Conservation (phyloP, 2,888 invertebrate species). For the Chelonus formosanus region DNA sequence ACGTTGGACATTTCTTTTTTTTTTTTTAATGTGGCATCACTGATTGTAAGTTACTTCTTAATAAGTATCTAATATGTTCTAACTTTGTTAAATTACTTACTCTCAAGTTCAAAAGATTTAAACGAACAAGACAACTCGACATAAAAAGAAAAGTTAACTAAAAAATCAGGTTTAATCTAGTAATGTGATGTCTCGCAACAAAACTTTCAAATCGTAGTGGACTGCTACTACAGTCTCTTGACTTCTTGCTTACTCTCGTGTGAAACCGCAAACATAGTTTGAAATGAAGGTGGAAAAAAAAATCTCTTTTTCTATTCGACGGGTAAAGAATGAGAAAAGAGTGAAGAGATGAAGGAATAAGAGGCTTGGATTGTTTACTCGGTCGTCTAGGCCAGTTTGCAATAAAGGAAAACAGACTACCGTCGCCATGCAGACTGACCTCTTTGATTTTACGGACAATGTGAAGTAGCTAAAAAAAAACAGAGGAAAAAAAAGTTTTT, state of each 20-base stretch:
- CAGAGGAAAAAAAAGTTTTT: constrained; percentile 2
- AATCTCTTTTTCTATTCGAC: constrained; percentile 1
- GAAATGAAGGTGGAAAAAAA: constrained; percentile 7
- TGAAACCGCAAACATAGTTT: neutral
- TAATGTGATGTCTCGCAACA: constrained; percentile 47
- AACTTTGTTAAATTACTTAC: constrained; percentile 6
- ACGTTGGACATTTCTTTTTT: too few species aligned
- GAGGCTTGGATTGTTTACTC: constrained; percentile 45
- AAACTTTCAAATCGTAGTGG: constrained; percentile 39
- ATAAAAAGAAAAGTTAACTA: constrained; percentile 35
- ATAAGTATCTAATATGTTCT: too few species aligned
- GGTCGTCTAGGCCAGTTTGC: constrained; percentile 48
- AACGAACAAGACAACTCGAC: constrained; percentile 18
- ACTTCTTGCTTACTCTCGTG: neutral
- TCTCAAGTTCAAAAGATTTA: constrained; percentile 15
- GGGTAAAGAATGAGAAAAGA: neutral
- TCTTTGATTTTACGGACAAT: constrained; percentile 28
- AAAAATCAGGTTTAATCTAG: constrained; percentile 53
- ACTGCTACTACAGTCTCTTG: neutral
- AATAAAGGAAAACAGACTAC: constrained; percentile 46
- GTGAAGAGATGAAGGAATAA: constrained; percentile 15
- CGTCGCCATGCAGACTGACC: constrained; percentile 21
- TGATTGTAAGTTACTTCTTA: too few species aligned
- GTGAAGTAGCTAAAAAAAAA: constrained; percentile 39
- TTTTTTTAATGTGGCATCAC: too few species aligned